Conservation (phyloP, 2,113 vertebrate species). For the Pituophis catenifer region DNA sequence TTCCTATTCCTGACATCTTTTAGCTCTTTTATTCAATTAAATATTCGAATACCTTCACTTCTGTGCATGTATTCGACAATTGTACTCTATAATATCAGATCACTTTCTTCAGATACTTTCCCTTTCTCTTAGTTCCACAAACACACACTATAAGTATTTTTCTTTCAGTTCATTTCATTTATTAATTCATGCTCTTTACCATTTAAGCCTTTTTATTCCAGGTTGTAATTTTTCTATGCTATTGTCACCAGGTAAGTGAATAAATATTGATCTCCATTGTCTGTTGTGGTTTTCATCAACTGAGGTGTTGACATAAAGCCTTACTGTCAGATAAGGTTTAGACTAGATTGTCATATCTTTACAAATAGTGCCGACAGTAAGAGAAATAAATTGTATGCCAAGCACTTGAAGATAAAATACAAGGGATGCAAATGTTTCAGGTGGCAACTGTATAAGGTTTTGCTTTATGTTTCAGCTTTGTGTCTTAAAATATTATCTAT, state of each 20-base stretch:
- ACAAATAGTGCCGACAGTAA: not conserved
- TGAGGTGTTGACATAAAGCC: not conserved
- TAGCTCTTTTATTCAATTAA: not conserved
- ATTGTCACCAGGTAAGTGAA: not conserved
- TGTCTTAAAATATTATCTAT: constrained; percentile 86
- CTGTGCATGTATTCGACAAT: not conserved
- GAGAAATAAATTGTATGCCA: not conserved
- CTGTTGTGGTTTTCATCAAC: not conserved
- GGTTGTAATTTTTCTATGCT: not conserved
- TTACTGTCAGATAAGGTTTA: not conserved
- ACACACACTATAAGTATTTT: not conserved
- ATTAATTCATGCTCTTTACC: not conserved
- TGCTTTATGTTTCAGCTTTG: constrained; percentile 76
- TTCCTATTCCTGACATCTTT: not conserved
- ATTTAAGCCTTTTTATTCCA: not conserved
- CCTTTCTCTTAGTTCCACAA: not conserved
- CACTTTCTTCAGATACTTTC: not conserved
- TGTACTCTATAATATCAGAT: not conserved
- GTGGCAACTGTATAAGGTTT: not conserved
- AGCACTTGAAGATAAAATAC: not conserved
- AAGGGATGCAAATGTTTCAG: not conserved
- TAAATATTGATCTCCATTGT: not conserved
- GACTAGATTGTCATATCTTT: not conserved
- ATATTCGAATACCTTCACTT: not conserved
- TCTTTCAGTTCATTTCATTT: not conserved